Evolutionary conservation across 2,797 vertebrate species (phyloP).

Genomic region (Peromyscus melanophrys): DNA sequence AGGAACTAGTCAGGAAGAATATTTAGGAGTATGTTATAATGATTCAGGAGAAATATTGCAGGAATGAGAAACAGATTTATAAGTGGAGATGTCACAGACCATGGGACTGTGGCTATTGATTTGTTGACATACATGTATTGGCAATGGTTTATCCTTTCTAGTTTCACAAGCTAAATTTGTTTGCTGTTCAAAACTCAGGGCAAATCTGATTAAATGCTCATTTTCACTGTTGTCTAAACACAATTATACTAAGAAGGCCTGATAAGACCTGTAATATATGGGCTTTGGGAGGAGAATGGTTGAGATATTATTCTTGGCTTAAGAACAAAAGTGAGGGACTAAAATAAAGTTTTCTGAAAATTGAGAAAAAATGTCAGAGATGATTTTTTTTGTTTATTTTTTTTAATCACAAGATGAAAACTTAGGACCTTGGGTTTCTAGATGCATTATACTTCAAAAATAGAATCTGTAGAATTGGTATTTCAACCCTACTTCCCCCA

Average conservation of each 20-base stretch:
- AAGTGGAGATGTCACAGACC: neutral
- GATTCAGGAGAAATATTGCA: neutral
- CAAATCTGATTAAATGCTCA: slow-evolving; percentile 49
- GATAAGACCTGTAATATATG: neutral
- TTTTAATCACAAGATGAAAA: slow-evolving; percentile 43
- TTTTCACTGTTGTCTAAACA: slow-evolving; percentile 34
- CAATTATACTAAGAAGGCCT: neutral
- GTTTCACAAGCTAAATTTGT: slow-evolving; percentile 50
- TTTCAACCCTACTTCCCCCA: neutral
- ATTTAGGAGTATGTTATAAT: neutral
- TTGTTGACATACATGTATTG: slow-evolving; percentile 37
- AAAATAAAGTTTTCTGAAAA: slow-evolving; percentile 49
- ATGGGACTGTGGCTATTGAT: neutral
- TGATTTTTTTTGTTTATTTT: neutral
- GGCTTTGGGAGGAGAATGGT: neutral
- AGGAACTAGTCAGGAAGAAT: neutral
- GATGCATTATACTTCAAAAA: slow-evolving; percentile 13
- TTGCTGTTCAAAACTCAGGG: slow-evolving; percentile 41
- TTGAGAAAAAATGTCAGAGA: neutral
- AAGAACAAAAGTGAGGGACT: slow-evolving; percentile 34
- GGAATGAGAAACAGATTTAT: slow-evolving; percentile 24
- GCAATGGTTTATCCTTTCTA: neutral
- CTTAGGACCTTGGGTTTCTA: neutral
- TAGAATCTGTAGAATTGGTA: neutral
- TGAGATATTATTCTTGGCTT: slow-evolving; percentile 25